Evolutionary conservation across 1,140 invertebrate genomes (phyloP).

Genomic region (Neodiprion pinetum): DNA sequence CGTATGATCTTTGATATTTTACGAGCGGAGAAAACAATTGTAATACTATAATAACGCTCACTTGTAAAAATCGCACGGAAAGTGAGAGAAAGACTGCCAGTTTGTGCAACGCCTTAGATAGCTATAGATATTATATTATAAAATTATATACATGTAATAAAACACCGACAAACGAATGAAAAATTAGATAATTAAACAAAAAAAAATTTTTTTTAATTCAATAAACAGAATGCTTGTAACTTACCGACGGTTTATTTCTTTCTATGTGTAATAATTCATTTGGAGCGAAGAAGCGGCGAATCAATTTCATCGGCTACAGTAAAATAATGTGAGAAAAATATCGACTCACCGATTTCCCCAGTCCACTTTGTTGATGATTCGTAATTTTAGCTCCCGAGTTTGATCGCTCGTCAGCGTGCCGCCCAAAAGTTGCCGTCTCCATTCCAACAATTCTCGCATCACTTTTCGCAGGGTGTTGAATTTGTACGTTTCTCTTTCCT

Average conservation of each 20-base stretch:
- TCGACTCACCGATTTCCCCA: slow-evolving; percentile 91
- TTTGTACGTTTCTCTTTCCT: slow-evolving; percentile 84
- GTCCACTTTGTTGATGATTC: slow-evolving; percentile 90
- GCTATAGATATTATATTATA: slow-evolving; percentile 5
- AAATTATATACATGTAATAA: background rate
- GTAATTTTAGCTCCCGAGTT: slow-evolving; percentile 81
- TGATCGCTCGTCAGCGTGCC: slow-evolving; percentile 91
- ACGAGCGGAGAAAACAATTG: no score
- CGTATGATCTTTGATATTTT: no score
- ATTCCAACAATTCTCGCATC: slow-evolving; percentile 88
- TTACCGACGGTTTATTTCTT: background rate
- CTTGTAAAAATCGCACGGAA: slow-evolving; percentile 36
- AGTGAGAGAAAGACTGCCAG: slow-evolving; percentile 52
- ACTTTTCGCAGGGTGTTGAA: slow-evolving; percentile 84
- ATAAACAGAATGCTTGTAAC: background rate
- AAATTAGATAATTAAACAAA: slow-evolving; percentile 25
- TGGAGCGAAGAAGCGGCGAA: background rate
- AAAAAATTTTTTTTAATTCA: background rate
- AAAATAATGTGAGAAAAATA: slow-evolving; percentile 4
- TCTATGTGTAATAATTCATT: background rate
- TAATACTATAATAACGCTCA: slow-evolving; percentile 34
- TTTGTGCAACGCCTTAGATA: slow-evolving; percentile 35
- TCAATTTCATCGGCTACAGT: background rate
- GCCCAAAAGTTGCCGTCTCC: slow-evolving; percentile 80
- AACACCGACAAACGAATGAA: background rate